Evolutionary conservation across 2,797 vertebrate genomes (phyloP).

Genomic region (Astyanax mexicanus): DNA sequence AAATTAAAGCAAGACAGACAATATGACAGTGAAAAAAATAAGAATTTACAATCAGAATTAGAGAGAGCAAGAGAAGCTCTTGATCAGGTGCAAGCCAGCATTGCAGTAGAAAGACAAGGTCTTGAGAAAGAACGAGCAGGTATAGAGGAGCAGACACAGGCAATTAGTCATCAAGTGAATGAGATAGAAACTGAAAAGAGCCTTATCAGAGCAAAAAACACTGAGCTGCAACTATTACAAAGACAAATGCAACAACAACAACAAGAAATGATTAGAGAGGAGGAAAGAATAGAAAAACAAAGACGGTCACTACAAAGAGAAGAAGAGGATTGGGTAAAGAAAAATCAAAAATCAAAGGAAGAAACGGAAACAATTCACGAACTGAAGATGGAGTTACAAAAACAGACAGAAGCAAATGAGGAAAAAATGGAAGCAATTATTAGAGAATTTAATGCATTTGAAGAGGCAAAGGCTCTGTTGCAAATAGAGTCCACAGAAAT

Average conservation of each 20-base stretch:
- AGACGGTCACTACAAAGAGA: not conserved
- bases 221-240: slow-evolving; percentile 9
- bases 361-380: slow-evolving; percentile 15
- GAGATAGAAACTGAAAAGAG: slow-evolving; percentile 20
- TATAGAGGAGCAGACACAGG: not conserved
- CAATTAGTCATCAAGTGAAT: slow-evolving; percentile 3
- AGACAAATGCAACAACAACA: slow-evolving; percentile 19
- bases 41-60: not conserved
- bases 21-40: not conserved
- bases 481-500: slow-evolving; percentile 32
- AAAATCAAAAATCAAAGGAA: not conserved
- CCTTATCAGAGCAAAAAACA: not conserved
- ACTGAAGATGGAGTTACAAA: slow-evolving; percentile 9
- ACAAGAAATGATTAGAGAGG: slow-evolving; percentile 13
- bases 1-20: not conserved
- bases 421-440: slow-evolving; percentile 12
- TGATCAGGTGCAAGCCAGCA: slow-evolving; percentile 10
- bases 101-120: slow-evolving; percentile 8
- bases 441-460: slow-evolving; percentile 1
- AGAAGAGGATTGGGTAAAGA: slow-evolving; percentile 7
- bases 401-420: slow-evolving; percentile 20
- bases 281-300: not conserved
- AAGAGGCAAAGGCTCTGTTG: slow-evolving; percentile 13
- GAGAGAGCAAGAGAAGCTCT: slow-evolving; percentile 1
- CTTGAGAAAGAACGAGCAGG: not conserved